phyloP scores from a whole-genome alignment of 1,140 invertebrate species.

The Probaryconus sp. region DNA sequence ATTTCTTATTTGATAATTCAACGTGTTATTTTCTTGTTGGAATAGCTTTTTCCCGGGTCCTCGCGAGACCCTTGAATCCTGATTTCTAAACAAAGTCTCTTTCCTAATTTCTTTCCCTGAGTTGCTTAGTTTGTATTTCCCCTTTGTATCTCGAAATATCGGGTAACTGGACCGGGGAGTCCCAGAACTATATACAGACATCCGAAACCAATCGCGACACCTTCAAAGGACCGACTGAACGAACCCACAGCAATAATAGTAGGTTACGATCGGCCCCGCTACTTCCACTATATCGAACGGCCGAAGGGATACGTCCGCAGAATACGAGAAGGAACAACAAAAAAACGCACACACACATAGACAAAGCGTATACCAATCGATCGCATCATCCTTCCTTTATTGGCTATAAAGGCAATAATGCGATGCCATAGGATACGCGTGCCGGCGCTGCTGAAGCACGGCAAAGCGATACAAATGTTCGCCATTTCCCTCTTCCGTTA shows the following conservation, averaged over 20 bases:
- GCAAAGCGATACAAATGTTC: slow-evolving; percentile 74
- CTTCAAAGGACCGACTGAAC: slow-evolving; percentile 67
- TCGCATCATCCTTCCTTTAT: slow-evolving; percentile 72
- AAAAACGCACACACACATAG: too few species aligned
- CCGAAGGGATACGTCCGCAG: slow-evolving; percentile 15
- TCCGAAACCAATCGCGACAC: slow-evolving; percentile 77
- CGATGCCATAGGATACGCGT: slow-evolving; percentile 71
- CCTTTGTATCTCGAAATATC: slow-evolving; percentile 57
- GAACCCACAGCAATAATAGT: slow-evolving; percentile 70
- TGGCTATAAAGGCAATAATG: slow-evolving; percentile 78
- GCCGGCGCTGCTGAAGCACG: slow-evolving; percentile 68
- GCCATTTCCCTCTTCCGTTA: slow-evolving; percentile 21
- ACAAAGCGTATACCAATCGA: slow-evolving; percentile 50
- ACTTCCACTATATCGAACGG: slow-evolving; percentile 45
- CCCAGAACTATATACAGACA: slow-evolving; percentile 75
- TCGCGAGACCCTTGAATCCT: slow-evolving; percentile 42
- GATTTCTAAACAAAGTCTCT: slow-evolving; percentile 32
- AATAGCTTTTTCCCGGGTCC: slow-evolving; percentile 7
- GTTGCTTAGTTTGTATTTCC: slow-evolving; percentile 25
- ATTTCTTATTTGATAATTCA: slow-evolving; percentile 19
- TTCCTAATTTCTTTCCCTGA: slow-evolving; percentile 38
- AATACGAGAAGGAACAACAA: slow-evolving; percentile 43
- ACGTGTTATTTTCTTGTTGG: too few species aligned
- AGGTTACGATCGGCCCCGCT: slow-evolving; percentile 51
- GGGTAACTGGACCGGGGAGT: slow-evolving; percentile 77